Evolutionary conservation across 1,140 invertebrate genomes (phyloP), one percentile per base, ranked within the genome.

Genomic region (Cheumatopsyche charites): DNA sequence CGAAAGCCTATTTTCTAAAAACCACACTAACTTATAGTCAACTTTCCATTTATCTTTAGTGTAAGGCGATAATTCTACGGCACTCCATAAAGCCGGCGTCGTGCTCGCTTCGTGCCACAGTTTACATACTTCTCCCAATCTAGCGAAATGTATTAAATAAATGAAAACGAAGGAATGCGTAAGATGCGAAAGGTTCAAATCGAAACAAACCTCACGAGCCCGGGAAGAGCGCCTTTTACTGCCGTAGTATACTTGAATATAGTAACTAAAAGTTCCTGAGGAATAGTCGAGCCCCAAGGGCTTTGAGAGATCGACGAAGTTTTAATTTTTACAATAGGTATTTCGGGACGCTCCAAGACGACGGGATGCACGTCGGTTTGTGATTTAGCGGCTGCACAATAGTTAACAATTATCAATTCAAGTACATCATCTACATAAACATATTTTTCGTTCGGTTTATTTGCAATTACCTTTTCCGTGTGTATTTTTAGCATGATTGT

Each of bases 11-110:
- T 92, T 90, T 79, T 92, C 87, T 71, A 92, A 87, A 29, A 95
- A 85, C 89, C 90, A 92, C 66, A 89, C 86, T 9, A 95, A 84
- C 78, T 89, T 90, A 49, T 89, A 84, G 79, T 90, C 89, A 47
- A 90, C 92, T 80, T 90, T 89, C 77, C 88, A 89, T 78, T 87
- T 89, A 71, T 91, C 88, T 77, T 88, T 89, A 15, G 92, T 89
- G 82, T 89, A 89, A 73, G 89, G 88, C 68, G 87, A 87, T 77
- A 94, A 82, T 79, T 95, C 92, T 74, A 93, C 87, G 77, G 87
- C 89, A 69, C 86, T 87, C 93, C 93, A 95, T 17, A 95, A 80
- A 29, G 85, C 81, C 1, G 91, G 87, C 47, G 85, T 84, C 25
- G 86, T 81, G 21, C 91, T 89, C 9, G 91, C 88, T 75, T 87